Base-by-base conservation (phyloP, 2,888 invertebrate species). In the Yponomeuta malinellus region DNA sequence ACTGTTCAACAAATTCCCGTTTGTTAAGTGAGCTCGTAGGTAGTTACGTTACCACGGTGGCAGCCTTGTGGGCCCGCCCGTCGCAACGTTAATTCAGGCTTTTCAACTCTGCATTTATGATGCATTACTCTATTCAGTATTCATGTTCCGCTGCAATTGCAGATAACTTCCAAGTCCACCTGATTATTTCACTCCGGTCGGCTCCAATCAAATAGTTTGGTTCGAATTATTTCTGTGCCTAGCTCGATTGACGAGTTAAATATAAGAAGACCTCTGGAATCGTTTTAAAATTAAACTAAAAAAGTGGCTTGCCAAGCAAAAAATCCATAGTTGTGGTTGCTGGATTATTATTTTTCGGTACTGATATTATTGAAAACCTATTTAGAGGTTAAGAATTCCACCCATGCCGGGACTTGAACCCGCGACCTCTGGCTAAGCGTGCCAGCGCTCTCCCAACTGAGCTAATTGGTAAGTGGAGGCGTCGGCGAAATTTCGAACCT, bases 41-140 rank as follows among this genome's bases (percentile, higher is more conserved):
- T 12, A 15, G 3, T 59, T 3, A 15, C 52, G 29, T 65, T 65
- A 65, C 29, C 67, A 67, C 10, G n/a, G 37, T 43, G 67, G 67
- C 43, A 43, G 37, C 12, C 37, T 37, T 67, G 67, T n/a, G 67
- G 67, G 52, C 52, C 52, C 52, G 52, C 52, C 52, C 52, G 15
- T 15, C 5, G 52, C 52, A 59, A 12, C 52, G 52, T 59, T 59
- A 59, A 59, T 59, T 59, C 52, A 59, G 52, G 52, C 52, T 59
- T 59, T 37, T 43, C 43, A 67, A 43, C 68, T 52, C 52, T 12
- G 68, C 48, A 68, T 68, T 29, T 31, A 52, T 48, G 10, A 29
- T 68, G 48, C 48, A 68, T 10, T 48, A 68, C 52, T 52, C 3
- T 29, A 68, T 68, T 68, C 48, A 68, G 48, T 52, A 68, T 68